Base-by-base conservation (phyloP, 1,140 invertebrate genomes). In the Formica exsecta region DNA sequence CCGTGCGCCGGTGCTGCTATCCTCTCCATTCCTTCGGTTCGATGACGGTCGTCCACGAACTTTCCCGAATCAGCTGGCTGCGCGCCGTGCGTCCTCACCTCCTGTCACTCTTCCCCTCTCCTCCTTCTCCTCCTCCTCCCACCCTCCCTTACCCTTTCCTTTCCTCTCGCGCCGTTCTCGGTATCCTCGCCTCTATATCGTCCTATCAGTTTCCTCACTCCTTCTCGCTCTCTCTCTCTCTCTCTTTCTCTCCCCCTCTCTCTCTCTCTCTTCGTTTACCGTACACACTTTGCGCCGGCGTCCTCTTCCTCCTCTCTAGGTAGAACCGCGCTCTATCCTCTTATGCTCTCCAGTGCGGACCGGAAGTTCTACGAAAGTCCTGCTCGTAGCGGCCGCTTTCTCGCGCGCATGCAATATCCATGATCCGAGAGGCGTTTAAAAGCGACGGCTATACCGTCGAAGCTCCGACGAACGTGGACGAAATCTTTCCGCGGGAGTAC, bases 21-120 rank as follows among this genome's bases (percentile, higher is more conserved):
- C 81, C 80, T 64, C 80, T 61, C 71, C 73, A 61, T 70, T 70
- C 71, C 64, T 76, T 81, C 77, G 74, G 54, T 90, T 87, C 87
- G 86, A 88, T 88, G 22, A 90, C 83, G 77, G 65, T 79, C 88
- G 66, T 66, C 48, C 86, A 83, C 89, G 83, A 90, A 91, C 89
- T 90, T 84, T 87, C 85, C 89, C 90, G 90, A 91, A 85, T 91
- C 90, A 91, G 90, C 90, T 91, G 90, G 77, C 74, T 64, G 22
- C 19, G 77, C 29, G 51, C 79, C 25, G 59, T 44, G 75, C 74
- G 59, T 75, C 54, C 32, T n/a, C 59, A 19, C 54, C 73, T 51
- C 44, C 62, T 22, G 19, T 38, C 36, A 1, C 36, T 4, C 48
- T 19, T 4, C 48, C 4, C 11, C 11, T 41, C 62, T 6, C 2